These are phyloP conservation scores for Sitobion miscanthi DNA, from an alignment of 1,140 invertebrate genomes.

Conservation along the genomic window DNA sequence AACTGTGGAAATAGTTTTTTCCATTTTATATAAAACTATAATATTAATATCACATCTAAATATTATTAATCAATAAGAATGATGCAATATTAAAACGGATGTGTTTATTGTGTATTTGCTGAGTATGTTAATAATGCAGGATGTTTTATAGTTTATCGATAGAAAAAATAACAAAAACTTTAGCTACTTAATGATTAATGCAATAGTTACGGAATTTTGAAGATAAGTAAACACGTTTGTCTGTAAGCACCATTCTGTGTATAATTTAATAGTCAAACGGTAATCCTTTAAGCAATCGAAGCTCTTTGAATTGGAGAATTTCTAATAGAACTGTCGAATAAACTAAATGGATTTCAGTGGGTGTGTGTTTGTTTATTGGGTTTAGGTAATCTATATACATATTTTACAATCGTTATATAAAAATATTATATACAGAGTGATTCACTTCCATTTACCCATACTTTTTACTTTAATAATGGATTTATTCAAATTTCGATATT, in stretches of 20 bases:
- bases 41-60: not conserved
- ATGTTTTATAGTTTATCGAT: not conserved
- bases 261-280: not conserved
- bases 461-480: not conserved
- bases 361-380: not conserved
- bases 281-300: not conserved
- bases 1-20: not conserved
- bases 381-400: not conserved
- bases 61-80: not conserved
- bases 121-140: not conserved
- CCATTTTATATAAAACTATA: not conserved
- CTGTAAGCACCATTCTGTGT: not conserved
- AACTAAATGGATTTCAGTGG: not conserved
- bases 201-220: not conserved
- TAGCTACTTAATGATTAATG: not conserved
- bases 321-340: not conserved
- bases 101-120: not conserved
- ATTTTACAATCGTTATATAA: not conserved
- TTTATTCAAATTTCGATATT: not conserved
- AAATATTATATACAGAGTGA: not conserved
- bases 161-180: not conserved
- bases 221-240: not conserved
- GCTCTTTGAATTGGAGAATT: not conserved
- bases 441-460: not conserved
- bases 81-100: not conserved